phyloP scores from a whole-genome alignment of 1,140 invertebrate species.

The Caenorhabditis inopinata region DNA sequence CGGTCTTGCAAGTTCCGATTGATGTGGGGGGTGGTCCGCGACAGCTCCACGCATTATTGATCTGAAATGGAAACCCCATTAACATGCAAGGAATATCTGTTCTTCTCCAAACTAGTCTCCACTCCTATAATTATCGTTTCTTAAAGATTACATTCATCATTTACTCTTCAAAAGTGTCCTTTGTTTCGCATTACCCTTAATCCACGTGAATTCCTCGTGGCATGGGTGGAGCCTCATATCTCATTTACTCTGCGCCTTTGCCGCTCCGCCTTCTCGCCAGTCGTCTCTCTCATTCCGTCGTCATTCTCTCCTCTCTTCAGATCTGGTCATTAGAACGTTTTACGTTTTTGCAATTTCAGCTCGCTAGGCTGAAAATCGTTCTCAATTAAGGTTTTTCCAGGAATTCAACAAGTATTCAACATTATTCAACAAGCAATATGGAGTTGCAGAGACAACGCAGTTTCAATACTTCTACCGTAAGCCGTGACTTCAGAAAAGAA shows the following conservation, averaged over 20 bases:
- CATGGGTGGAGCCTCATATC: neutral
- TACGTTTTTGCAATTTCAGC: too few relatives aligned
- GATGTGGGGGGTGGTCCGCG: too few relatives aligned
- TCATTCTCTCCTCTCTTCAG: neutral
- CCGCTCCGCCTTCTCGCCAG: neutral
- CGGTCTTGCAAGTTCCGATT: too few relatives aligned
- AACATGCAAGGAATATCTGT: too few relatives aligned
- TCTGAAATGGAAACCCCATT: too few relatives aligned
- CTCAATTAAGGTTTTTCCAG: neutral
- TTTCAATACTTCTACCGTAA: conserved; percentile 3
- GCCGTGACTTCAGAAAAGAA: conserved; percentile 35
- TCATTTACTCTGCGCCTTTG: neutral
- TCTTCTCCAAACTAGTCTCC: neutral
- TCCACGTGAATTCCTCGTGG: conserved; percentile 1
- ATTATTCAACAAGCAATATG: neutral
- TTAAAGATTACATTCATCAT: neutral
- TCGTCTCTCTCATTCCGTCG: neutral
- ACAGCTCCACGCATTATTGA: too few relatives aligned
- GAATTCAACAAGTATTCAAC: too few relatives aligned
- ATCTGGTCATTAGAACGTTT: too few relatives aligned
- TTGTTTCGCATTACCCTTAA: neutral
- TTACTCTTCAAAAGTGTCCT: conserved; percentile 25
- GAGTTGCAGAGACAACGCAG: conserved; percentile 17
- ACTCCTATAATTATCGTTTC: neutral
- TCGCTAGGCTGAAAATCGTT: too few relatives aligned